Base-by-base conservation (phyloP, 2,888 invertebrate species). In the Entomobrya proxima region DNA sequence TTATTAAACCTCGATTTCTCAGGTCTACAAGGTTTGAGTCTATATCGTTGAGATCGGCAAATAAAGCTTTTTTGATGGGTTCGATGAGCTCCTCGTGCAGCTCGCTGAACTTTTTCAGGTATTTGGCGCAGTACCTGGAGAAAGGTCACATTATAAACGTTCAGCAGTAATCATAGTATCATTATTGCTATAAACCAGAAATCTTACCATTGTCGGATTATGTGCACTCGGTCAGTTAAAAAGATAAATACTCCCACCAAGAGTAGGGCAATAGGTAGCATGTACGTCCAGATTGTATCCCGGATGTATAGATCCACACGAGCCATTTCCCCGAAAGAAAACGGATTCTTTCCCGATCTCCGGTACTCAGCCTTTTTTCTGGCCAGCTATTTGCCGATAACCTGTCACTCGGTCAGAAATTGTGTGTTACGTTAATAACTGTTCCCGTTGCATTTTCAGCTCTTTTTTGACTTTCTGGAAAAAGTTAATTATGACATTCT, bases 1-100 rank as follows among this genome's bases (percentile, higher is more conserved):
- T 50, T 24, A 90, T 79, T 0, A 89, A 13, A 15, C 89, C 89
- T 64, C 76, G 64, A 55, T 90, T 90, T 40, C 86, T 88, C 61
- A 90, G 69, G 55, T 89, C 89, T 11, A 83, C 69, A 3, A 90
- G 82, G 64, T 86, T 88, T 0, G 89, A 89, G 15, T 88, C 88
- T 7, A 90, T 74, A 0, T 87, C 74, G 18, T 84, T 77, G 37
- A 90, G 77, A 81, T 89, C 89, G 5, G 76, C 80, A 72, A 90
- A 89, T 35, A 90, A 61, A n/a, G 85, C 86, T 50, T 79, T 69
- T 58, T 88, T 88, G 5, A 89, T 78, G 5, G 87, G 85, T 24
- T 88, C 87, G 21, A 85, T 85, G 7, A 82, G 58, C 55, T 87
- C 80, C n/a, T 87, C 85, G 44, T 90, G 88, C 3, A 86, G 64